These are phyloP conservation scores for Emydoidea blandingii DNA, from an alignment of 2,797 vertebrate species.

Conservation along the genomic window DNA sequence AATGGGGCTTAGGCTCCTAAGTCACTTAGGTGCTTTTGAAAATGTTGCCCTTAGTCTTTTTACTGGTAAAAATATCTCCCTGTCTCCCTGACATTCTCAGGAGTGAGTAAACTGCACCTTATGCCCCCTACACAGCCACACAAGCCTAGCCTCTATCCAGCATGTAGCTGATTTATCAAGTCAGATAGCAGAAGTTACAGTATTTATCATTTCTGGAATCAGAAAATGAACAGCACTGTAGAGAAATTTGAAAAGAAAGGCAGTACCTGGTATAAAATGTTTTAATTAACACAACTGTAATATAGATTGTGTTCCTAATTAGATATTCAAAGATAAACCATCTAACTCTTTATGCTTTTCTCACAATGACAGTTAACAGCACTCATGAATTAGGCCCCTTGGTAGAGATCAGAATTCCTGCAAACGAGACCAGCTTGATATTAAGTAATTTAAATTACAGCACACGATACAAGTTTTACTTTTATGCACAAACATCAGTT, in stretches of 20 bases:
- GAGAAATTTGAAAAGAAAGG: not conserved
- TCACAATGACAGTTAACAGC: slow-evolving; percentile 90
- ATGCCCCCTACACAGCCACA: not conserved
- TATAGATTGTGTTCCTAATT: not conserved
- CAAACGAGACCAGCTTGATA: slow-evolving; percentile 93
- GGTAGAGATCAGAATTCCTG: slow-evolving; percentile 89
- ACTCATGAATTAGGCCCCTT: slow-evolving; percentile 92
- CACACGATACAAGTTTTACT: slow-evolving; percentile 98
- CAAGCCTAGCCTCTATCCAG: not conserved
- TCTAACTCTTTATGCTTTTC: slow-evolving; percentile 21
- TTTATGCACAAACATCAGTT: slow-evolving; percentile 89
- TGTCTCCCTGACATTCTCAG: not conserved
- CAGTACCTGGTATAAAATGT: not conserved
- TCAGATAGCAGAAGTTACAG: not conserved
- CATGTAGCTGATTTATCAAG: not conserved
- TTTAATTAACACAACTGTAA: not conserved
- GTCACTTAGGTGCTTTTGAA: not conserved
- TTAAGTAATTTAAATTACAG: slow-evolving; percentile 94
- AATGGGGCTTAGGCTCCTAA: not conserved
- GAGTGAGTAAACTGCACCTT: not conserved
- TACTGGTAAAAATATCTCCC: not conserved
- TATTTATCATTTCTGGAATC: not conserved
- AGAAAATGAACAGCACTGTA: not conserved
- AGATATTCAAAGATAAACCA: not conserved
- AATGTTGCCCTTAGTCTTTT: not conserved